These are phyloP conservation scores for Dicranocentrus wangi DNA, from an alignment of 2,888 invertebrate genomes.

Conservation along the genomic window DNA sequence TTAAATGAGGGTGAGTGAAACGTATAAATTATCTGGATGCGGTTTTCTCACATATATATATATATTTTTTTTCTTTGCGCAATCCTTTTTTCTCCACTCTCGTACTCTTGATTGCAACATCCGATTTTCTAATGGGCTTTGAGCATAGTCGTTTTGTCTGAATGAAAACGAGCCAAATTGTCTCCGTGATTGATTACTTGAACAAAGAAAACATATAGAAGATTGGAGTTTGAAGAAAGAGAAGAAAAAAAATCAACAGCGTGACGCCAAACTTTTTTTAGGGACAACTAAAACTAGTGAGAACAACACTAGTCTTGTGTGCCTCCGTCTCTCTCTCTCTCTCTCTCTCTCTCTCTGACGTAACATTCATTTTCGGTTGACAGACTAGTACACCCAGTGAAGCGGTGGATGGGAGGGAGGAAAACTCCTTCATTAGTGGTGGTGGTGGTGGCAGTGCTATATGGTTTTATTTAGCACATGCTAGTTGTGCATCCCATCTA, in stretches of 20 bases:
- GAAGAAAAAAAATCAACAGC: conserved; percentile 24
- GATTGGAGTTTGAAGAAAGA: neutral
- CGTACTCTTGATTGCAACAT: conserved; percentile 5
- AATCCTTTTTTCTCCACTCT: too few relatives aligned
- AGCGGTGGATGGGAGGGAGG: neutral
- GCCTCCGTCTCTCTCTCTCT: neutral
- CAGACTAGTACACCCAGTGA: conserved; percentile 3
- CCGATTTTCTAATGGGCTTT: conserved; percentile 49
- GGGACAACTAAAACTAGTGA: neutral
- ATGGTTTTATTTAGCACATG: neutral
- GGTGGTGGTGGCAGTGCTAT: neutral
- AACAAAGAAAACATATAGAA: conserved; percentile 1
- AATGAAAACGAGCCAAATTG: conserved; percentile 62
- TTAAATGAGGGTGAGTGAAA: neutral
- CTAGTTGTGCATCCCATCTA: neutral
- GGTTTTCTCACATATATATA: neutral
- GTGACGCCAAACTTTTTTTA: conserved; percentile 34
- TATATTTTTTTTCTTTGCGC: too few relatives aligned
- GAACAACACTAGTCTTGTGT: neutral
- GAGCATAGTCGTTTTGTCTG: conserved; percentile 54
- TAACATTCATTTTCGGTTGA: conserved; percentile 43
- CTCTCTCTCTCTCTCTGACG: neutral
- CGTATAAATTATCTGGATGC: neutral
- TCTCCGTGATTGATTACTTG: conserved; percentile 56
- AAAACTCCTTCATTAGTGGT: conserved; percentile 31